phyloP scores from a whole-genome alignment of 64 coral and sea anemone species.

The Montipora capricornis region DNA sequence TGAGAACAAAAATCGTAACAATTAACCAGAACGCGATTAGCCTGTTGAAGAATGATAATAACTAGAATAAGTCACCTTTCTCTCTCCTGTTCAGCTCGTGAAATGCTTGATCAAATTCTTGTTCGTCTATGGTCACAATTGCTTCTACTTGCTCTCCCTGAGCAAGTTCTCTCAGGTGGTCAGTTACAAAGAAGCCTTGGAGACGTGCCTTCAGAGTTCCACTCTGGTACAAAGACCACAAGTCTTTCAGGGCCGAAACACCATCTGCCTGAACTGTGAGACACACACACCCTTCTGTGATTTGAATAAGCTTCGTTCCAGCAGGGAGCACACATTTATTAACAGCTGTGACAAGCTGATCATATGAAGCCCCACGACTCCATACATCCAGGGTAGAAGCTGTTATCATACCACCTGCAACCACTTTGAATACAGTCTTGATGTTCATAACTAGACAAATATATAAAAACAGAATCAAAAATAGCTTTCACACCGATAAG shows the following conservation, averaged over 20 bases:
- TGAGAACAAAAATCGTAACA: too few species aligned
- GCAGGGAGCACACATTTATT: conserved; percentile 3
- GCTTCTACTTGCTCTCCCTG: neutral
- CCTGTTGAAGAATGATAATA: too few species aligned
- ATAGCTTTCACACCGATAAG: too few species aligned
- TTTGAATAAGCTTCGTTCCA: neutral
- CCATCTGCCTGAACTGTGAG: neutral
- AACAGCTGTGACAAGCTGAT: conserved; percentile 8
- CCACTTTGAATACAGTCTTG: conserved; percentile 20
- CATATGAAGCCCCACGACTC: conserved; percentile 21
- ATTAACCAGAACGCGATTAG: too few species aligned
- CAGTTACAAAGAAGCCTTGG: neutral
- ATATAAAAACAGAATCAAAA: neutral
- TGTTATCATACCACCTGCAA: neutral
- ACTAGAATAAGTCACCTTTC: neutral
- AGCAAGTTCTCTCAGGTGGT: neutral
- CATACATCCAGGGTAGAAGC: neutral
- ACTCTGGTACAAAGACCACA: neutral
- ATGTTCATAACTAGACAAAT: neutral
- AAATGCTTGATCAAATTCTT: conserved; percentile 5
- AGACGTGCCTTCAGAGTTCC: neutral
- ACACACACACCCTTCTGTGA: conserved; percentile 1
- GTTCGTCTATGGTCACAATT: conserved; percentile 2
- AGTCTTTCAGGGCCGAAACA: neutral
- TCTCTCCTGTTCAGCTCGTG: neutral